Evolutionary conservation across 1,140 invertebrate species (phyloP), one percentile per base, ranked within the genome.

Genomic region (Littorina saxatilis): DNA sequence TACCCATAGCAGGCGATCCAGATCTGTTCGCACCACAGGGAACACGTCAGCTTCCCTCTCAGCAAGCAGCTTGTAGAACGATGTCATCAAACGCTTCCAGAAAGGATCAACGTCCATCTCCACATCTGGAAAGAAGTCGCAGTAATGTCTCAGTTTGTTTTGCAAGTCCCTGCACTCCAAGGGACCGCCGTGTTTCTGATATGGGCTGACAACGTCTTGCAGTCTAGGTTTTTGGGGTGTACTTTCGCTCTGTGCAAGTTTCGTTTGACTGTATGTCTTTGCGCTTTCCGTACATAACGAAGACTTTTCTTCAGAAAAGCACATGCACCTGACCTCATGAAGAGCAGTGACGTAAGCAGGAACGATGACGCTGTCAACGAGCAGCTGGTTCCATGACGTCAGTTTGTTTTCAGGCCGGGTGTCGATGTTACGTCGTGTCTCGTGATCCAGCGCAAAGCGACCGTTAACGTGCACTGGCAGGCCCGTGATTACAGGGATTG

Each of bases 401-500:
- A 80, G 85, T 29, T 72, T 73, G 37, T 80, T 70, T 32, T 35
- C 73, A 27, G 86, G 75, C 32, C 58, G 66, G 9, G 83, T 74
- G 88, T 89, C 90, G 9, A 91, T 66, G 75, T 82, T 86, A 47
- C 89, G 75, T 70, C 91, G 83, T 23, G 88, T 81, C 80, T 91
- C 91, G 70, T 90, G 84, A 72, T 91, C 91, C 17, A 92, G 73
- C 27, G 89, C 89, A 87, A 92, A 92, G 78, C 90, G 88, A 9
- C 88, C 91, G 87, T 92, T 90, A 17, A 91, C 82, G 55, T 91
- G 86, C n/a, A 90, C 84, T 32, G 90, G 90, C n/a, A 92, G 66
- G 13, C 87, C 87, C 20, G 90, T 90, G n/a, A 85, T 50, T 15
- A 88, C 80, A 29, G 91, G 89, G 4, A 91, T 81, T 11, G 91